Evolutionary conservation across 1,140 invertebrate species (phyloP).

Genomic region (Nymphalis io): DNA sequence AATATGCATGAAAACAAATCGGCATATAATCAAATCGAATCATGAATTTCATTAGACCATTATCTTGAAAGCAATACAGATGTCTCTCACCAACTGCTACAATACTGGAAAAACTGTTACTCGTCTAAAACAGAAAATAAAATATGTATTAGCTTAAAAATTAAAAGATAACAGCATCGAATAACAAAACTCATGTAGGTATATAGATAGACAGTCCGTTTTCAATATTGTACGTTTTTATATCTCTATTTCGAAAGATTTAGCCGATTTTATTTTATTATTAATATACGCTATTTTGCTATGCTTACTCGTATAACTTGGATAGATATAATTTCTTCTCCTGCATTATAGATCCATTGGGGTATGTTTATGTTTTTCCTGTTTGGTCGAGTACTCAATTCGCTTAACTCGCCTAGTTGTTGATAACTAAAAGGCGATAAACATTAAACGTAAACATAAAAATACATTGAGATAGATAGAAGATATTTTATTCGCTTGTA

Average conservation of each 20-base stretch:
- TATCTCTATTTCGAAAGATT: too few relatives aligned
- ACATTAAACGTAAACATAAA: constrained; percentile 25
- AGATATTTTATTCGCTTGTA: constrained; percentile 58
- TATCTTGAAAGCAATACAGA: constrained; percentile 89
- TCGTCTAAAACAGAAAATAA: constrained; percentile 61
- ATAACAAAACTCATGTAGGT: too few relatives aligned
- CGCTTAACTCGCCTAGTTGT: constrained; percentile 81
- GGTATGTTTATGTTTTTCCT: constrained; percentile 82
- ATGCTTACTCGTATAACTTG: constrained; percentile 80
- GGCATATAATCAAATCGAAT: constrained; percentile 92
- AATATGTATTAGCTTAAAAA: constrained; percentile 13
- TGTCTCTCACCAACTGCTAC: constrained; percentile 87
- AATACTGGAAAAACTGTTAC: constrained; percentile 81
- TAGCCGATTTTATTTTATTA: too few relatives aligned
- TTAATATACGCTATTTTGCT: background rate
- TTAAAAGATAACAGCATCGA: background rate
- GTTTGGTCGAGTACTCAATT: constrained; percentile 73
- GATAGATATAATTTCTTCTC: constrained; percentile 87
- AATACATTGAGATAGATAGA: constrained; percentile 15
- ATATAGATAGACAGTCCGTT: too few relatives aligned
- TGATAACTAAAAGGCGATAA: constrained; percentile 82
- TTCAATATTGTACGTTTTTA: too few relatives aligned
- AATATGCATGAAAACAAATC: constrained; percentile 87
- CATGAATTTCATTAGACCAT: constrained; percentile 87
- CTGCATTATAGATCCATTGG: constrained; percentile 90